These are phyloP conservation scores for Dicrurus megarhynchus DNA, from an alignment of 2,113 vertebrate genomes.

Conservation along the genomic window DNA sequence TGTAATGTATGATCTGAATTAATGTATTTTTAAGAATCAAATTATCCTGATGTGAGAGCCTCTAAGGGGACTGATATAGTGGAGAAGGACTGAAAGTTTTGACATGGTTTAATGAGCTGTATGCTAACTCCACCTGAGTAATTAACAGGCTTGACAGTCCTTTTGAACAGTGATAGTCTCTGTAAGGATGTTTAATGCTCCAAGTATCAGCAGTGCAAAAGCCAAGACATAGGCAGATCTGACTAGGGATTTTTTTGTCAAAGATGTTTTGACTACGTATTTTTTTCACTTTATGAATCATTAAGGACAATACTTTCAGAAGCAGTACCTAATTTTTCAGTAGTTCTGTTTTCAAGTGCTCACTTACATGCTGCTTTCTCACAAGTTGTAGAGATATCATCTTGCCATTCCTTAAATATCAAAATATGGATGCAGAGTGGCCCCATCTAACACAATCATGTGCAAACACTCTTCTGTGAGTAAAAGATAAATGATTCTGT, in stretches of 20 bases:
- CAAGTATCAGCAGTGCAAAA: constrained; percentile 26
- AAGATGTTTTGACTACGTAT: background rate
- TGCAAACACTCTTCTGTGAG: background rate
- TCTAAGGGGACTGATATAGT: constrained; percentile 59
- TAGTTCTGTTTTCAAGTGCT: background rate
- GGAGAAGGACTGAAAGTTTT: constrained; percentile 64
- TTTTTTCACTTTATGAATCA: background rate
- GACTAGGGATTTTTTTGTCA: constrained; percentile 38
- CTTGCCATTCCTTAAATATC: background rate
- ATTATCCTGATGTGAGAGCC: constrained; percentile 63
- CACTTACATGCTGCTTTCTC: background rate
- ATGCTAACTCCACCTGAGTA: constrained; percentile 68
- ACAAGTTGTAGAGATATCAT: background rate
- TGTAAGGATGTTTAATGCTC: constrained; percentile 47
- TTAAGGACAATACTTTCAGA: background rate
- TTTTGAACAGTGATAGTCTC: constrained; percentile 62
- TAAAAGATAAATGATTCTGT: constrained; percentile 44
- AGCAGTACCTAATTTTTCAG: background rate
- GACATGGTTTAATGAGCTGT: constrained; percentile 72
- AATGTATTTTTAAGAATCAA: constrained; percentile 71
- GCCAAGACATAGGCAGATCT: constrained; percentile 32
- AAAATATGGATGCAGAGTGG: background rate
- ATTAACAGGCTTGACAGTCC: constrained; percentile 71
- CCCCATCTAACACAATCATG: background rate
- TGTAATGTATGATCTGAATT: constrained; percentile 74